These are phyloP conservation scores for Enteromius treurensis DNA, from an alignment of 2,797 vertebrate genomes.

Conservation along the genomic window DNA sequence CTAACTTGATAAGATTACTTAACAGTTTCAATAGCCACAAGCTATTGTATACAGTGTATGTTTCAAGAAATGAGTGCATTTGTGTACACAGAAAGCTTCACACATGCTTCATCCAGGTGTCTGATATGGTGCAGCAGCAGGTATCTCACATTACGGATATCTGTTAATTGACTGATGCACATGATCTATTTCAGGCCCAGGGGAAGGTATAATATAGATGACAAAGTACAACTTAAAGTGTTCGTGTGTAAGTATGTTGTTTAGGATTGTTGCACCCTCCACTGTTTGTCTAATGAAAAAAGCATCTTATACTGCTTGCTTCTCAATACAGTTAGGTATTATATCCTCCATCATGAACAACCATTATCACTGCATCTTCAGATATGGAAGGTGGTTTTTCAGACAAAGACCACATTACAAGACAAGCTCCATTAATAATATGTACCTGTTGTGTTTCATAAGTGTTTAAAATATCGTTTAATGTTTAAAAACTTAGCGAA, in stretches of 20 bases:
- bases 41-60: not conserved
- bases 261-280: constrained; percentile 1
- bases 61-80: not conserved
- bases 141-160: constrained; percentile 13
- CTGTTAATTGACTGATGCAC: constrained; percentile 19
- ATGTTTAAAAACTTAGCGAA: not conserved
- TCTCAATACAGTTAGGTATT: not conserved
- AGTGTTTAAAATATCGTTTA: not conserved
- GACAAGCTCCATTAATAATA: constrained; percentile 21
- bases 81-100: not conserved
- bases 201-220: constrained; percentile 7
- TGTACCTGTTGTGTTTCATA: constrained; percentile 20
- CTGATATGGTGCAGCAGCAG: not conserved
- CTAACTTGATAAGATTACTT: constrained; percentile 9
- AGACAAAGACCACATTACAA: constrained; percentile 28
- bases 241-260: constrained; percentile 9
- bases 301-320: not conserved
- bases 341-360: not conserved
- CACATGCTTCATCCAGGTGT: not conserved
- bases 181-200: constrained; percentile 21
- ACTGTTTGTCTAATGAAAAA: constrained; percentile 23
- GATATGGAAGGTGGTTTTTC: constrained; percentile 29
- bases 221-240: constrained; percentile 13
- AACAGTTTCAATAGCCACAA: not conserved
- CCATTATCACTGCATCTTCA: constrained; percentile 21